Evolutionary conservation across 2,888 invertebrate species (phyloP).

Genomic region (Apotomis betuletana): DNA sequence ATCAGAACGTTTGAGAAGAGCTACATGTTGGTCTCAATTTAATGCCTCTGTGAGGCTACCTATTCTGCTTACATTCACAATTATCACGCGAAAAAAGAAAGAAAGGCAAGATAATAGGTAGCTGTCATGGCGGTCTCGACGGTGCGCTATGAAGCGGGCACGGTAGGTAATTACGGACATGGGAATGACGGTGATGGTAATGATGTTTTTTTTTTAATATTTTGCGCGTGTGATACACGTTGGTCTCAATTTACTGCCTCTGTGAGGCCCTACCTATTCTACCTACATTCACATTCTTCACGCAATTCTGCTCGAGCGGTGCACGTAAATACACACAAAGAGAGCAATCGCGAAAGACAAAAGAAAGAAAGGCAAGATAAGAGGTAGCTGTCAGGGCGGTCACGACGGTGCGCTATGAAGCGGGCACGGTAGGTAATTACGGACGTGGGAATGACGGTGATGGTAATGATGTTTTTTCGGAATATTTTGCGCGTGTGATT

Average conservation of each 20-base stretch:
- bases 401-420: constrained; percentile 77
- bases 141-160: constrained; percentile 70
- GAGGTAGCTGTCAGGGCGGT: constrained; percentile 81
- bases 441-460: constrained; percentile 35
- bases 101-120: constrained; percentile 74
- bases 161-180: constrained; percentile 40
- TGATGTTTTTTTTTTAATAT: constrained; percentile 30
- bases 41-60: too few species aligned
- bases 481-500: constrained; percentile 22
- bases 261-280: constrained; percentile 14
- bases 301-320: constrained; percentile 54
- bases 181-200: constrained; percentile 36
- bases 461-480: constrained; percentile 35
- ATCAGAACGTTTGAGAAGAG: too few species aligned
- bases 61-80: too few species aligned
- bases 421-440: constrained; percentile 48
- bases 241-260: background rate
- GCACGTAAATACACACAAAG: constrained; percentile 81
- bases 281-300: constrained; percentile 50
- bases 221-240: constrained; percentile 7
- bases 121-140: constrained; percentile 81
- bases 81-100: constrained; percentile 58
- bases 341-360: constrained; percentile 67
- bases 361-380: constrained; percentile 69
- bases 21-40: too few species aligned